Conservation (phyloP, 1,140 invertebrate genomes). For the Aporrectodea caliginosa region DNA sequence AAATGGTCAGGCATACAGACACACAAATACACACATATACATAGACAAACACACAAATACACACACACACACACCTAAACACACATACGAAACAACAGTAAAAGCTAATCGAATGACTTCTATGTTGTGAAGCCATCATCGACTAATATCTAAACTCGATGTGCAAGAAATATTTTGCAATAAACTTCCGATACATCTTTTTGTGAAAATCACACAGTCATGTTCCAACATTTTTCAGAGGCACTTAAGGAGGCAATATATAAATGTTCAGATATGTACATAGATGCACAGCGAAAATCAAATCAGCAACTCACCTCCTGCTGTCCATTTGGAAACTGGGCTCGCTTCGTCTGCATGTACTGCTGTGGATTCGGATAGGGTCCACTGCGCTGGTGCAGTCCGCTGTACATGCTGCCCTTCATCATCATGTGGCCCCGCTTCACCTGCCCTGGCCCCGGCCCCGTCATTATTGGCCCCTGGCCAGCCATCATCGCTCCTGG, state of each 20-base stretch:
- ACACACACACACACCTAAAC: neutral
- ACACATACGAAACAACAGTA: neutral
- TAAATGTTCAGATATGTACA: too few species aligned
- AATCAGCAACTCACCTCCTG: neutral
- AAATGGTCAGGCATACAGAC: too few species aligned
- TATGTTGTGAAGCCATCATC: neutral
- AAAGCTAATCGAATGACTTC: neutral
- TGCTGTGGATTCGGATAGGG: conserved; percentile 46
- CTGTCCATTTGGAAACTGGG: conserved; percentile 43
- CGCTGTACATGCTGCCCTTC: neutral
- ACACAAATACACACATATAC: too few species aligned
- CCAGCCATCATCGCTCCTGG: neutral
- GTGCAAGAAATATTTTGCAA: too few species aligned
- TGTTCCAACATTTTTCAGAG: too few species aligned
- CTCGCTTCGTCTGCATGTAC: conserved; percentile 39
- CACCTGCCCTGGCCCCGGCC: neutral
- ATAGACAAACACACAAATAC: neutral
- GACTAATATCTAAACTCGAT: neutral
- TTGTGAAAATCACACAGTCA: too few species aligned
- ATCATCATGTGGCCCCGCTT: neutral
- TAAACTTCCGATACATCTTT: too few species aligned
- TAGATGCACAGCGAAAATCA: neutral
- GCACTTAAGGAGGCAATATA: too few species aligned
- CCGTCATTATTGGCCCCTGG: neutral
- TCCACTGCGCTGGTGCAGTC: neutral